Evolutionary conservation across 1,140 invertebrate species (phyloP).

Genomic region (Brachystomella parvula): DNA sequence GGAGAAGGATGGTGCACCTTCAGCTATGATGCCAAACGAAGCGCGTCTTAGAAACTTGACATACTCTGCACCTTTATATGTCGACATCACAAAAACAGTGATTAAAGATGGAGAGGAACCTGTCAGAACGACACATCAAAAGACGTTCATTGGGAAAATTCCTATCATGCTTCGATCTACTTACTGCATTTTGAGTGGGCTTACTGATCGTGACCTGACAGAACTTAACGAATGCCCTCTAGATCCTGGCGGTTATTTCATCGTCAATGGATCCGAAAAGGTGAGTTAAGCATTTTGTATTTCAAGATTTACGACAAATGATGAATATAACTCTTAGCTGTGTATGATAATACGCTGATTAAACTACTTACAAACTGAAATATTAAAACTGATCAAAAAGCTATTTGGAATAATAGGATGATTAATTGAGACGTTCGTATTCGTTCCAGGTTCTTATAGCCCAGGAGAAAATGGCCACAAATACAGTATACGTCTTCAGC

Average conservation of each 20-base stretch:
- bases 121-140: conserved; percentile 87
- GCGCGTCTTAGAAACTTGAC: conserved; percentile 78
- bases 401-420: too few relatives aligned
- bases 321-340: conserved; percentile 10
- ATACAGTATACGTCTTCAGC: conserved; percentile 97
- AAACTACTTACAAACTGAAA: neutral
- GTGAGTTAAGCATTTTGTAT: conserved; percentile 45
- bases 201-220: conserved; percentile 95
- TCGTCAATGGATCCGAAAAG: conserved; percentile 94
- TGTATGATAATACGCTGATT: neutral
- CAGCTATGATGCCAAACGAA: conserved; percentile 99
- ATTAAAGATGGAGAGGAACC: conserved; percentile 84
- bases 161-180: conserved; percentile 97
- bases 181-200: conserved; percentile 84
- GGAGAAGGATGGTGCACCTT: conserved; percentile 98
- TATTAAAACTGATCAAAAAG: neutral
- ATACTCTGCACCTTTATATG: conserved; percentile 95
- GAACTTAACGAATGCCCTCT: conserved; percentile 98
- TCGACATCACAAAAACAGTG: conserved; percentile 95
- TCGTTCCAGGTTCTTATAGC: conserved; percentile 71
- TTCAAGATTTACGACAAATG: neutral
- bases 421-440: conserved; percentile 16
- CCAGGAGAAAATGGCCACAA: conserved; percentile 99
- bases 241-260: conserved; percentile 95
- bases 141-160: conserved; percentile 98